Evolutionary conservation across 2,888 invertebrate species (phyloP).

Genomic region (Pyralis farinalis): DNA sequence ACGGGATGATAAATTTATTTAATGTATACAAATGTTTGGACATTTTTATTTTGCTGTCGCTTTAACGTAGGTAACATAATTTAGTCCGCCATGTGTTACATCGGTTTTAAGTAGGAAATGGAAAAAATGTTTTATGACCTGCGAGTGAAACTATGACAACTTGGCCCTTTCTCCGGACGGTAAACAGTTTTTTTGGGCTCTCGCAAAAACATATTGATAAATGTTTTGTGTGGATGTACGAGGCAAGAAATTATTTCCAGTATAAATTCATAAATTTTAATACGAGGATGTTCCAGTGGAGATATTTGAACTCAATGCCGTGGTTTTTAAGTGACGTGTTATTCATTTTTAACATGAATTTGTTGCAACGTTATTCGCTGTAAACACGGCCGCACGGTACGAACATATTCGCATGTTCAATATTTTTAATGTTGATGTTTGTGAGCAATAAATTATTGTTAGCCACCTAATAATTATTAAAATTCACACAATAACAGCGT

Average conservation of each 20-base stretch:
- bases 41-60: constrained; percentile 79
- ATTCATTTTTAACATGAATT: constrained; percentile 5
- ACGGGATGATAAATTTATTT: constrained; percentile 79
- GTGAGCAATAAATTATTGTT: background rate
- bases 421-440: constrained; percentile 5
- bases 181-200: constrained; percentile 43
- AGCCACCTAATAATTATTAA: background rate
- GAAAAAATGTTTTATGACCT: constrained; percentile 76
- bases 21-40: constrained; percentile 81
- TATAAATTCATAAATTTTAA: constrained; percentile 10
- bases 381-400: constrained; percentile 1
- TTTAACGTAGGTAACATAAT: constrained; percentile 78
- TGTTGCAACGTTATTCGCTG: constrained; percentile 6
- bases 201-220: constrained; percentile 42
- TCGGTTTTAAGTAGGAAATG: constrained; percentile 69
- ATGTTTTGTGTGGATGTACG: constrained; percentile 39
- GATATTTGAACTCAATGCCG: constrained; percentile 1
- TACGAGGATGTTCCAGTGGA: constrained; percentile 4
- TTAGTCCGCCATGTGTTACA: constrained; percentile 77
- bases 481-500: background rate
- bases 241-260: constrained; percentile 37
- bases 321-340: constrained; percentile 5
- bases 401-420: constrained; percentile 2
- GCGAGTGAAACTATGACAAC: constrained; percentile 68
- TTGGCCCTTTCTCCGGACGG: constrained; percentile 49